phyloP scores from a whole-genome alignment of 2,797 vertebrate genomes.

The Serranus cabrilla region DNA sequence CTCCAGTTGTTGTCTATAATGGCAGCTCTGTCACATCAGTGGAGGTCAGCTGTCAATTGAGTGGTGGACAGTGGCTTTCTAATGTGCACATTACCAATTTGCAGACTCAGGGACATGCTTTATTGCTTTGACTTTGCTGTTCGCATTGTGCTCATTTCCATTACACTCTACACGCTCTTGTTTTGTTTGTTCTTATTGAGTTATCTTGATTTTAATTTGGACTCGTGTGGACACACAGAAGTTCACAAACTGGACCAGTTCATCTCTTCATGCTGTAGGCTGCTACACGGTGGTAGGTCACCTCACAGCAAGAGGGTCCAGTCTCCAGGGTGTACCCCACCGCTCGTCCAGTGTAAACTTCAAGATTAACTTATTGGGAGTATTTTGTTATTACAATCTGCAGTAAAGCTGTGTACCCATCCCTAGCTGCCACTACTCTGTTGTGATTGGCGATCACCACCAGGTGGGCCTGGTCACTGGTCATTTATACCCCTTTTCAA shows the following conservation, averaged over 20 bases:
- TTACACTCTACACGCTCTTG: not conserved
- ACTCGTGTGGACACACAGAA: not conserved
- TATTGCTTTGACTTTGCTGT: constrained; percentile 42
- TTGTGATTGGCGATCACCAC: too few relatives aligned
- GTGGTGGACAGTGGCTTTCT: constrained; percentile 29
- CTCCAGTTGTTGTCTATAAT: constrained; percentile 40
- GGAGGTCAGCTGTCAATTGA: constrained; percentile 60
- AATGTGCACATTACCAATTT: constrained; percentile 28
- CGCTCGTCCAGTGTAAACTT: too few relatives aligned
- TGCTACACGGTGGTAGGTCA: too few relatives aligned
- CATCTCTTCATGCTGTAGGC: too few relatives aligned
- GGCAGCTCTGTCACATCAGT: constrained; percentile 51
- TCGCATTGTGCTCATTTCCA: constrained; percentile 10
- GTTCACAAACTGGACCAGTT: not conserved
- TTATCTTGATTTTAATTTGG: constrained; percentile 11
- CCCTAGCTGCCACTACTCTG: too few relatives aligned
- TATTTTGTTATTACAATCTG: too few relatives aligned
- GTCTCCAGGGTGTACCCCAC: too few relatives aligned
- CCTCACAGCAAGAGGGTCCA: too few relatives aligned
- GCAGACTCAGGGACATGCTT: constrained; percentile 26
- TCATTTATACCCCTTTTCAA: too few relatives aligned
- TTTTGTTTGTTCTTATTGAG: constrained; percentile 3
- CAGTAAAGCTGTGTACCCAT: too few relatives aligned
- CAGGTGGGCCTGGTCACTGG: too few relatives aligned
- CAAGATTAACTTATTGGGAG: too few relatives aligned